Conservation (phyloP, 2,113 vertebrate genomes). For the Acinonyx jubatus region DNA sequence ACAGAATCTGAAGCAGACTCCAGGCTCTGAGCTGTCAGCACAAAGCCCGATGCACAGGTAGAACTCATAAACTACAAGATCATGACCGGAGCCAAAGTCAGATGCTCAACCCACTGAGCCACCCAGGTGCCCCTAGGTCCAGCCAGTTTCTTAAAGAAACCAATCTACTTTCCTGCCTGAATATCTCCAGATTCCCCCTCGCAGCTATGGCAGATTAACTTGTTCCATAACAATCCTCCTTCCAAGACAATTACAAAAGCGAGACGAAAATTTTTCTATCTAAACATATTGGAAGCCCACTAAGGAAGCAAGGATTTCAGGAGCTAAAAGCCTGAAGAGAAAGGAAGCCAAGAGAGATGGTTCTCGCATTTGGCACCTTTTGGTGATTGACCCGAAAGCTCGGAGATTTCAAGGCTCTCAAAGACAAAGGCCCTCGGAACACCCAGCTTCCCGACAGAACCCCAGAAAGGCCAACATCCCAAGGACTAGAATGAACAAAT, state of each 20-base stretch:
- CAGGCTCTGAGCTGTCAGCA: too few species aligned
- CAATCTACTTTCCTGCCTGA: neutral
- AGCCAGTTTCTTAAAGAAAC: neutral
- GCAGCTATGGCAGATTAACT: neutral
- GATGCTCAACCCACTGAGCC: too few species aligned
- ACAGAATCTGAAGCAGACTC: too few species aligned
- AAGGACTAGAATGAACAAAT: neutral
- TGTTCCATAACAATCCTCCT: neutral
- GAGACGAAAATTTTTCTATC: neutral
- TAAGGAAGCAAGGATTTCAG: neutral
- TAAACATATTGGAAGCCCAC: neutral
- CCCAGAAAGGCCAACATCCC: neutral
- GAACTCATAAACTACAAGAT: too few species aligned
- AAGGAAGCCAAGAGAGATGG: neutral
- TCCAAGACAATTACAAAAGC: neutral
- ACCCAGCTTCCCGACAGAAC: rapidly evolving
- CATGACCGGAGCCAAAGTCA: too few species aligned
- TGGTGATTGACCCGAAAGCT: neutral
- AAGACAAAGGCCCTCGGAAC: neutral
- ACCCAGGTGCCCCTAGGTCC: too few species aligned
- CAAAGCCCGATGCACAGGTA: too few species aligned
- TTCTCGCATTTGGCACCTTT: too few species aligned
- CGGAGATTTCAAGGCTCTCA: neutral
- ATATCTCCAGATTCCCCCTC: neutral
- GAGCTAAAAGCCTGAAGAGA: neutral